These are phyloP conservation scores for Xenopus laevis DNA, from an alignment of 2,113 vertebrate species.

Conservation along the genomic window DNA sequence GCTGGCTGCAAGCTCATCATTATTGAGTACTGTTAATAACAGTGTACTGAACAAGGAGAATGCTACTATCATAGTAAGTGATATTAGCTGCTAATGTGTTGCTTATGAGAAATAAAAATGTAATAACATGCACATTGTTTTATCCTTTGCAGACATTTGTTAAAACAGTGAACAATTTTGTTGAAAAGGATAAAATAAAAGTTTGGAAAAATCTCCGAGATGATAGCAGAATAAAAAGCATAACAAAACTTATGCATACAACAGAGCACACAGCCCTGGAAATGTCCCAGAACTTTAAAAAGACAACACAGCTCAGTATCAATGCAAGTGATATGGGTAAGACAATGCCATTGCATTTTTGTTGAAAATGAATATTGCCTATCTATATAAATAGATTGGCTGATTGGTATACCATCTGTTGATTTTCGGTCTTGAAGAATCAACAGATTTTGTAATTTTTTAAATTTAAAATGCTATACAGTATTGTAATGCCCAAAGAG, in stretches of 20 bases:
- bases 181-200: conserved; percentile 78
- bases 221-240: conserved; percentile 65
- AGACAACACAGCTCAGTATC: conserved; percentile 70
- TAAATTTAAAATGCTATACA: no score
- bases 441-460: no score
- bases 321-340: conserved; percentile 75
- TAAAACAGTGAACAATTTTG: conserved; percentile 83
- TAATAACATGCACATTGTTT: background rate
- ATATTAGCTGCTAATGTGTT: background rate
- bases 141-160: conserved; percentile 72
- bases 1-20: conserved; percentile 62
- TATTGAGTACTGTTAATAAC: conserved; percentile 51
- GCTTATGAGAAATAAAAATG: background rate
- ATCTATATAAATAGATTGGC: no score
- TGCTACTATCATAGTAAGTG: conserved; percentile 81
- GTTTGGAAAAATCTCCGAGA: conserved; percentile 77
- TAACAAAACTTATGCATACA: conserved; percentile 84
- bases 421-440: no score
- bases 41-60: conserved; percentile 62
- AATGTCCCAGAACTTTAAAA: conserved; percentile 72
- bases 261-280: conserved; percentile 70
- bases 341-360: conserved; percentile 10
- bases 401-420: no score
- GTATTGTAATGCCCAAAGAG: no score
- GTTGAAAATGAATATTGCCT: no score